Conservation (phyloP, 2,888 invertebrate genomes). For the Agrochola lychnidis region DNA sequence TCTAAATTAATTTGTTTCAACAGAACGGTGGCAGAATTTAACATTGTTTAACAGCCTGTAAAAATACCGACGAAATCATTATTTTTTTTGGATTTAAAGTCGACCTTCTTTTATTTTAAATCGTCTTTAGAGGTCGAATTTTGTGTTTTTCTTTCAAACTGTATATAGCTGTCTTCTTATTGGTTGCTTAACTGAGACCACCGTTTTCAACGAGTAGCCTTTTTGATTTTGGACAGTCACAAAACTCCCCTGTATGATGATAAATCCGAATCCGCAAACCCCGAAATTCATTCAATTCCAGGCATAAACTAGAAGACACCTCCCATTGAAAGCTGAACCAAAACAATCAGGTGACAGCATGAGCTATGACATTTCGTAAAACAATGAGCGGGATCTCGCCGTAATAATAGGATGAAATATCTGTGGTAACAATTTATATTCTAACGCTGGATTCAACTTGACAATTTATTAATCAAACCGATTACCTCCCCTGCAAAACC, state of each 20-base stretch:
- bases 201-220: not conserved
- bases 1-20: conserved; percentile 88
- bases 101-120: conserved; percentile 33
- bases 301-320: conserved; percentile 73
- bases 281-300: conserved; percentile 69
- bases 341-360: conserved; percentile 89
- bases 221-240: not conserved
- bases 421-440: conserved; percentile 90
- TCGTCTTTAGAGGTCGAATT: conserved; percentile 12
- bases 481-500: conserved; percentile 88
- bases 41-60: conserved; percentile 58
- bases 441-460: conserved; percentile 90
- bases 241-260: conserved; percentile 16
- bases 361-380: conserved; percentile 89
- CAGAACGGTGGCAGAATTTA: conserved; percentile 71
- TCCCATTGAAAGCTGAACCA: conserved; percentile 76
- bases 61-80: conserved; percentile 46
- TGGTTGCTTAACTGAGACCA: no score
- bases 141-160: conserved; percentile 4
- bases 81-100: conserved; percentile 21
- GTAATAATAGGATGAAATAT: conserved; percentile 90
- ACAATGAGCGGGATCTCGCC: conserved; percentile 88
- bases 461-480: conserved; percentile 91
- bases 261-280: conserved; percentile 52
- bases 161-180: not conserved